phyloP scores from a whole-genome alignment of 2,113 vertebrate species.

The Vombatus ursinus region DNA sequence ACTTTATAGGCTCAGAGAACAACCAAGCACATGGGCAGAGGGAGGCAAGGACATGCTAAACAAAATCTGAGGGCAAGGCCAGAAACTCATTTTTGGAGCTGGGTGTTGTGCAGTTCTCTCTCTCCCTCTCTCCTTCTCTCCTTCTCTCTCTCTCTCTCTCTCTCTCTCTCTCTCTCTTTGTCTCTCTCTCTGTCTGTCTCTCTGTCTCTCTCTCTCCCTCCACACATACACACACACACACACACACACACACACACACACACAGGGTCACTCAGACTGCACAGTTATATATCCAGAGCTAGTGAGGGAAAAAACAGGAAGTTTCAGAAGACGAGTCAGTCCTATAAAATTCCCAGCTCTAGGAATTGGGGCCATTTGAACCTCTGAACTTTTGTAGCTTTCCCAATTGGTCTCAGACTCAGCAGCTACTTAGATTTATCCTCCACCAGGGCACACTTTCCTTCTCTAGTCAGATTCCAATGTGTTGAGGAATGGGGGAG shows the following conservation, averaged over 20 bases:
- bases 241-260: background rate
- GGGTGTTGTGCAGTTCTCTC: background rate
- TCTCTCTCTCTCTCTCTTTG: too few relatives aligned
- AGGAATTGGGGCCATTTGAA: background rate
- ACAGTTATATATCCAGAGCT: background rate
- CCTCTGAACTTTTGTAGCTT: background rate
- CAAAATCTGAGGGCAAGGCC: background rate
- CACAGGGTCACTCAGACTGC: background rate
- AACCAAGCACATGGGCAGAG: background rate
- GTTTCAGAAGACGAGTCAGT: background rate
- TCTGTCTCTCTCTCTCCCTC: too few relatives aligned
- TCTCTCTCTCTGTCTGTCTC: too few relatives aligned
- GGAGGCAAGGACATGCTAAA: accelerated
- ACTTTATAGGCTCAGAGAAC: background rate
- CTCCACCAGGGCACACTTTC: background rate
- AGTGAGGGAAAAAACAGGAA: background rate
- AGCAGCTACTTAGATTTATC: background rate
- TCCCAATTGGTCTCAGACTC: background rate
- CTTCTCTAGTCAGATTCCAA: background rate
- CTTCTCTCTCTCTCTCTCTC: too few relatives aligned
- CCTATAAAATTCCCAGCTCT: background rate
- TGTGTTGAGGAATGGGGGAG: background rate
- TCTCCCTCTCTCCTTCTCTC: too few relatives aligned
- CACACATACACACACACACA: too few relatives aligned
- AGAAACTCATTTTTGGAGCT: background rate